Evolutionary conservation across 92 coral and sea anemone genomes (phyloP).

Genomic region (Heliopora coerulea): DNA sequence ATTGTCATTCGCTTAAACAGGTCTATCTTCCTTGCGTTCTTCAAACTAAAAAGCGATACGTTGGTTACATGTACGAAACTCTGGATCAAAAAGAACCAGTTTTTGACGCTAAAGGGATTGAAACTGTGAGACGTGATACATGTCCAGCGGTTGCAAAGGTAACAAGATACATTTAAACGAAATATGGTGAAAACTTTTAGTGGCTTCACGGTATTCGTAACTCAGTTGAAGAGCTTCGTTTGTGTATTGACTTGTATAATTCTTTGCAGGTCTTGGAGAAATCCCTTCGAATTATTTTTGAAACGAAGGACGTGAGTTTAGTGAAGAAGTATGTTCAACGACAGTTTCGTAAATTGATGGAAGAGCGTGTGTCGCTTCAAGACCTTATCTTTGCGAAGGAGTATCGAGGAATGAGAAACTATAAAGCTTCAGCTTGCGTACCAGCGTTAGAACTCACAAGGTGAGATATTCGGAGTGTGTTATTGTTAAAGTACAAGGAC

Average conservation of each 20-base stretch:
- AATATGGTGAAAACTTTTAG: too few species aligned
- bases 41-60: constrained; percentile 94
- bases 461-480: constrained; percentile 30
- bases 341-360: constrained; percentile 86
- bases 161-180: background rate
- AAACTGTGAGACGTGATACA: constrained; percentile 89
- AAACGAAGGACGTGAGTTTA: constrained; percentile 79
- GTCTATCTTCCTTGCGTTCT: constrained; percentile 92
- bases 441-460: constrained; percentile 92
- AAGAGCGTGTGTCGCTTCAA: constrained; percentile 74
- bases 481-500: background rate
- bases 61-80: constrained; percentile 96
- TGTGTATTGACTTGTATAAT: background rate
- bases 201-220: background rate
- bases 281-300: constrained; percentile 81
- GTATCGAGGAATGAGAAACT: constrained; percentile 87
- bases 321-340: constrained; percentile 92
- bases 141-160: constrained; percentile 99
- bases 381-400: constrained; percentile 97
- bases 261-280: constrained; percentile 72
- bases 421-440: constrained; percentile 96
- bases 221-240: too few species aligned
- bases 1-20: constrained; percentile 40
- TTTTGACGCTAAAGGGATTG: constrained; percentile 96
- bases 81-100: constrained; percentile 85